A percentile compares a stretch with the other conserved stretches of the same genome.
Evolutionary conservation across 2,797 vertebrate genomes (phyloP).

Genomic region (Hemibagrus guttatus): DNA sequence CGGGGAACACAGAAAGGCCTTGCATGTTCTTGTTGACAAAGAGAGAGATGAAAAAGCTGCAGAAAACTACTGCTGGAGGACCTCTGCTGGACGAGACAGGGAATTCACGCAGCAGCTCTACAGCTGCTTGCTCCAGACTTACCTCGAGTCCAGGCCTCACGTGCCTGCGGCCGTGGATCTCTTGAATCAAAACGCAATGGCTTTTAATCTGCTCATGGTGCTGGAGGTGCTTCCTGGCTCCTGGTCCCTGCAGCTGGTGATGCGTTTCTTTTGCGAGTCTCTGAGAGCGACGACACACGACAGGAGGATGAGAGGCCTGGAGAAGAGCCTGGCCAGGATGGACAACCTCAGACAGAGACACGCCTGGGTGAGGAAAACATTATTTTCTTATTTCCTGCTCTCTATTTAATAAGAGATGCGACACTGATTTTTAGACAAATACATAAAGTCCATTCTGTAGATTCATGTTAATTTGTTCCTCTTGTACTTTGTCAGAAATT

Average conservation of each 20-base stretch:
- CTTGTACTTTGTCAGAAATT: not conserved
- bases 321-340: conserved; percentile 63
- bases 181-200: conserved; percentile 62
- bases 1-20: conserved; percentile 66
- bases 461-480: not conserved
- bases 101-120: conserved; percentile 59
- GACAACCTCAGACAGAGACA: conserved; percentile 67
- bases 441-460: not conserved
- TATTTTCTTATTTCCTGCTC: not conserved
- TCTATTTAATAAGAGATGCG: not conserved
- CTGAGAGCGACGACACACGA: conserved; percentile 68
- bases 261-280: conserved; percentile 64
- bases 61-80: conserved; percentile 69
- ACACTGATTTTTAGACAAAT: not conserved
- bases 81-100: conserved; percentile 52
- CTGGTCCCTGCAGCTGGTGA: conserved; percentile 71
- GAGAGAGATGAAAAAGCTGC: conserved; percentile 62
- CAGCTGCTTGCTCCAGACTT: conserved; percentile 65
- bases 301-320: conserved; percentile 64
- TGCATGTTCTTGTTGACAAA: conserved; percentile 67
- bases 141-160: conserved; percentile 58
- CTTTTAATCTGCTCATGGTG: conserved; percentile 60
- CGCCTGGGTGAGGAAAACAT: conserved; percentile 62
- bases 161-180: conserved; percentile 62
- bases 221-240: conserved; percentile 66